A percentile compares a stretch with the other conserved stretches of the same genome.
phyloP scores from a whole-genome alignment of 2,888 invertebrate species.

The Neelides folsomi region DNA sequence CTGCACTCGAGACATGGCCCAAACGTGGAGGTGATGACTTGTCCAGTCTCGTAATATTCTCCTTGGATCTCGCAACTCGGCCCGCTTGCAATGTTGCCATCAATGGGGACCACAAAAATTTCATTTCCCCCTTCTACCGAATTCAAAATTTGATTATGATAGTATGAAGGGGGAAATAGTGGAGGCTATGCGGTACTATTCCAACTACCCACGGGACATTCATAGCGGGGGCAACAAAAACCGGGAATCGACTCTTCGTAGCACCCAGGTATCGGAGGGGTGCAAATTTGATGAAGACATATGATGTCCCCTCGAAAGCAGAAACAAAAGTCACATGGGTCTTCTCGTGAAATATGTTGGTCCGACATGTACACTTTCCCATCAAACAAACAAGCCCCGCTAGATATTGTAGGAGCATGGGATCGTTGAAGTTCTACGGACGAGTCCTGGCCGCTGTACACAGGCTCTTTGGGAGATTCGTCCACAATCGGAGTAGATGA shows the following conservation, averaged over 20 bases:
- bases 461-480: slow-evolving; percentile 19
- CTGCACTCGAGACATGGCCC: slow-evolving; percentile 89
- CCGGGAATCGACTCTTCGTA: slow-evolving; percentile 84
- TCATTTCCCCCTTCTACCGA: slow-evolving; percentile 11
- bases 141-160: slow-evolving; percentile 30
- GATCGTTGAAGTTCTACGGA: neutral
- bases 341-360: slow-evolving; percentile 84
- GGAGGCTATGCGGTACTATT: slow-evolving; percentile 67
- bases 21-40: slow-evolving; percentile 68
- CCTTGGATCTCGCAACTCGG: slow-evolving; percentile 78
- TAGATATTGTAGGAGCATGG: slow-evolving; percentile 49
- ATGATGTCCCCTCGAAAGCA: slow-evolving; percentile 93
- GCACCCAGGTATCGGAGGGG: slow-evolving; percentile 81
- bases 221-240: slow-evolving; percentile 88
- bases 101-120: slow-evolving; percentile 41
- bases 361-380: slow-evolving; percentile 87
- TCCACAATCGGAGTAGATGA: slow-evolving; percentile 15
- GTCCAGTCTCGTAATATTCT: slow-evolving; percentile 70
- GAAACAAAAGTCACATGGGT: slow-evolving; percentile 93
- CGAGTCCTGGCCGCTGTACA: neutral
- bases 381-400: slow-evolving; percentile 80
- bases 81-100: slow-evolving; percentile 57
- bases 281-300: slow-evolving; percentile 86
- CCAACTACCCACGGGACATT: slow-evolving; percentile 81
- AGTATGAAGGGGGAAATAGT: slow-evolving; percentile 57